Conservation (phyloP, 2,797 vertebrate species). For the Hylomyscus alleni region DNA sequence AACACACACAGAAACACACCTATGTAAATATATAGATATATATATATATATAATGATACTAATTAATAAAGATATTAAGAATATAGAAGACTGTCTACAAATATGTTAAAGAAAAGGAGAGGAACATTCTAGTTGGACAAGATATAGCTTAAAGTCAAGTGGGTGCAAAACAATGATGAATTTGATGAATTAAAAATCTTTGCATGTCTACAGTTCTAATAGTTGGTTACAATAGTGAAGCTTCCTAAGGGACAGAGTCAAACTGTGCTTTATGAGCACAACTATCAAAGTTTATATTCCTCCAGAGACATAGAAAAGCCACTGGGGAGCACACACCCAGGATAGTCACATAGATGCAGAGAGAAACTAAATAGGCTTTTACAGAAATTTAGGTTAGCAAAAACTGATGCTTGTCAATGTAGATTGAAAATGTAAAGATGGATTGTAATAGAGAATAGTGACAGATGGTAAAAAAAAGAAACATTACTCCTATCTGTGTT, state of each 20-base stretch:
- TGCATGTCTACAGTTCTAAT: background rate
- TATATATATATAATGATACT: background rate
- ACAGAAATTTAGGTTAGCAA: background rate
- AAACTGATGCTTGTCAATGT: background rate
- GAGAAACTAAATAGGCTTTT: background rate
- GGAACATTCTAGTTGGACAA: background rate
- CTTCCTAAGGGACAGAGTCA: background rate
- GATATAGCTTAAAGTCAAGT: background rate
- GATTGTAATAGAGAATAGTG: background rate
- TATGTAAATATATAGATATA: background rate
- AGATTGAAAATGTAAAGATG: background rate
- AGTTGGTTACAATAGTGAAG: background rate
- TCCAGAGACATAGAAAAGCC: background rate
- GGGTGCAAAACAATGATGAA: background rate
- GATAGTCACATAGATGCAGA: background rate
- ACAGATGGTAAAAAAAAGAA: background rate
- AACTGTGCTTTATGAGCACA: background rate
- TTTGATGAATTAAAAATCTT: background rate
- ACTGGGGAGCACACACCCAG: background rate
- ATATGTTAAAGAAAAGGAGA: background rate
- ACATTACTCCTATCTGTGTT: background rate
- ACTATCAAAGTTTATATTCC: background rate
- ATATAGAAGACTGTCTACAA: background rate
- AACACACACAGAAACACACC: background rate
- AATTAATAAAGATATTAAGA: background rate